A percentile compares a stretch with the other conserved stretches of the same genome.
These are phyloP conservation scores for Sitophilus oryzae DNA, from an alignment of 1,140 invertebrate genomes.

Conservation along the genomic window DNA sequence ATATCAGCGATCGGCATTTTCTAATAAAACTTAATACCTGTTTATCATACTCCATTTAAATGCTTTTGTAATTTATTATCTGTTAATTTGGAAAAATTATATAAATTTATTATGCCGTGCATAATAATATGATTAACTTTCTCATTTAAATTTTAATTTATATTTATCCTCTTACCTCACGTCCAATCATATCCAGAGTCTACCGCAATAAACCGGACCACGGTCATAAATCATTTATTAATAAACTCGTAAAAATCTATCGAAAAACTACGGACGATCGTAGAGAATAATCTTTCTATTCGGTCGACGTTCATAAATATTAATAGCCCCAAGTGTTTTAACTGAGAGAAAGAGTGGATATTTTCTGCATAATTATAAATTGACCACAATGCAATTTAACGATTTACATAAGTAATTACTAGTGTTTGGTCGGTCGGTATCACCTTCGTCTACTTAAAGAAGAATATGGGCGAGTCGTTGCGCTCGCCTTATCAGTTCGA, in stretches of 20 bases:
- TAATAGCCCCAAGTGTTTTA: conserved; percentile 23
- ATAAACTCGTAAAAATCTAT: conserved; percentile 7
- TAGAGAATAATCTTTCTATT: conserved; percentile 4
- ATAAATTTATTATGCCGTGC: too few species aligned
- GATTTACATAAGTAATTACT: conserved; percentile 29
- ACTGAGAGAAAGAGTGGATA: conserved; percentile 13
- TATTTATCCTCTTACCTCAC: too few species aligned
- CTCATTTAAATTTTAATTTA: too few species aligned
- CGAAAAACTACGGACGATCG: neutral
- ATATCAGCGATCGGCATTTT: too few species aligned
- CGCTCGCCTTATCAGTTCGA: neutral
- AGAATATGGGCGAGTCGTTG: neutral
- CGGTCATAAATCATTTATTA: neutral
- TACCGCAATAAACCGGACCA: too few species aligned
- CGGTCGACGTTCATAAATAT: conserved; percentile 22
- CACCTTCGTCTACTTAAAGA: conserved; percentile 7
- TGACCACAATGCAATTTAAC: conserved; percentile 23
- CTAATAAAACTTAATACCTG: too few species aligned
- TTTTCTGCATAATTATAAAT: conserved; percentile 28
- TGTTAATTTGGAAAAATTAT: too few species aligned
- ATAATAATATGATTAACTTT: too few species aligned
- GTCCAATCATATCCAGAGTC: too few species aligned
- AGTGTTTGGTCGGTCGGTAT: conserved; percentile 24
- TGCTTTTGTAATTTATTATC: too few species aligned
- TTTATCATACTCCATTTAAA: too few species aligned